Evolutionary conservation across 2,797 vertebrate genomes (phyloP).

Genomic region (Parauchenoglanis punctatus): DNA sequence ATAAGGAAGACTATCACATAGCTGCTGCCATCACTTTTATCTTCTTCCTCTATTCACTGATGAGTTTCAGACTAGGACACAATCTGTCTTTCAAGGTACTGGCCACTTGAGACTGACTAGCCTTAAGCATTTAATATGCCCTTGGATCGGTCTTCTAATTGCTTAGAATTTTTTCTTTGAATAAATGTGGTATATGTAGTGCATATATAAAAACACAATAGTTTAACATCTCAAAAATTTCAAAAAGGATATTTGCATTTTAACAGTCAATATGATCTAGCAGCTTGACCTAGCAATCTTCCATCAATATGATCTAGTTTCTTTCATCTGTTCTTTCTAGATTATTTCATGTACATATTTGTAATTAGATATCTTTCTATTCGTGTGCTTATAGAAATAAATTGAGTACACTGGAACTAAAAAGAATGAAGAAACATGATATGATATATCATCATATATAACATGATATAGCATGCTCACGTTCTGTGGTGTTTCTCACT

Average conservation of each 20-base stretch:
- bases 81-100: slow-evolving; percentile 38
- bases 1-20: slow-evolving; percentile 58
- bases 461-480: background rate
- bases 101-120: slow-evolving; percentile 30
- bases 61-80: slow-evolving; percentile 46
- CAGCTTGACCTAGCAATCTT: too few relatives aligned
- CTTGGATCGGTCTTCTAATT: slow-evolving; percentile 26
- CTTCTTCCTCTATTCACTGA: slow-evolving; percentile 51
- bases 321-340: background rate
- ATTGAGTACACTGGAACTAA: background rate
- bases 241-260: background rate
- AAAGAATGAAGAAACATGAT: background rate
- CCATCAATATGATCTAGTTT: background rate
- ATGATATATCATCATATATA: too few relatives aligned
- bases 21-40: slow-evolving; percentile 54
- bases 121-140: slow-evolving; percentile 37
- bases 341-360: background rate
- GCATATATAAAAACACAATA: background rate
- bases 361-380: background rate
- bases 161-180: background rate
- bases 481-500: background rate
- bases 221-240: background rate
- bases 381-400: background rate
- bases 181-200: background rate
- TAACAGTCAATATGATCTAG: background rate